These are phyloP conservation scores for Nomada fucata DNA, from an alignment of 2,888 invertebrate species.

Conservation along the genomic window DNA sequence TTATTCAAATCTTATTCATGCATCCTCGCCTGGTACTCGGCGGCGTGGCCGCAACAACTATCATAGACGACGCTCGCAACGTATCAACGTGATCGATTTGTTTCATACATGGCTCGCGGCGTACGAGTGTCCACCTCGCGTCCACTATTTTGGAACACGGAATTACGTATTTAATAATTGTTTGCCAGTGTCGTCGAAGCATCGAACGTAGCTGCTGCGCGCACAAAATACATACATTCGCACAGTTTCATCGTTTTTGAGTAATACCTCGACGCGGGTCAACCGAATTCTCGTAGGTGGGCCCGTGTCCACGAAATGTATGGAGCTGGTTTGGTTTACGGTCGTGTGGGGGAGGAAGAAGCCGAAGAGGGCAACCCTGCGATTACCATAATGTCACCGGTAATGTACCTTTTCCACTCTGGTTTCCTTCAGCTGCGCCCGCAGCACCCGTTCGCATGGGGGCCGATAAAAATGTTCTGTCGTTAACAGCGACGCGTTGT, in stretches of 20 bases:
- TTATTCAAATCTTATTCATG: neutral
- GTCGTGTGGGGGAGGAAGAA: neutral
- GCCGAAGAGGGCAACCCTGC: constrained; percentile 47
- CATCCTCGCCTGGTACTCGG: too few relatives aligned
- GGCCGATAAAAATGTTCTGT: constrained; percentile 79
- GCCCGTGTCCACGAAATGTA: constrained; percentile 27
- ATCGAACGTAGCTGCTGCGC: neutral
- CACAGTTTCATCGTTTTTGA: too few relatives aligned
- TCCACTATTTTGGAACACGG: neutral
- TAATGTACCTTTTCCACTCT: constrained; percentile 67
- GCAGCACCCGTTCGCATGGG: constrained; percentile 78
- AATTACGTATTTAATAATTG: neutral
- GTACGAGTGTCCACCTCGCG: neutral
- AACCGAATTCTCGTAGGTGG: constrained; percentile 39
- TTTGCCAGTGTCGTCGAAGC: neutral
- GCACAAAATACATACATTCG: too few relatives aligned
- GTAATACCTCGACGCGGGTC: too few relatives aligned
- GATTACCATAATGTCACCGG: constrained; percentile 66
- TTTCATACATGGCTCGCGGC: neutral
- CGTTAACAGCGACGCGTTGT: constrained; percentile 70
- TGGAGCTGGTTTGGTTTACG: neutral
- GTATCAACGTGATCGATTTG: neutral
- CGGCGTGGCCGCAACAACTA: too few relatives aligned
- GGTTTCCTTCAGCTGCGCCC: constrained; percentile 82
- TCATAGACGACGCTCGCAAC: neutral